Conservation (phyloP, 2,113 vertebrate species). For the Calypte anna region DNA sequence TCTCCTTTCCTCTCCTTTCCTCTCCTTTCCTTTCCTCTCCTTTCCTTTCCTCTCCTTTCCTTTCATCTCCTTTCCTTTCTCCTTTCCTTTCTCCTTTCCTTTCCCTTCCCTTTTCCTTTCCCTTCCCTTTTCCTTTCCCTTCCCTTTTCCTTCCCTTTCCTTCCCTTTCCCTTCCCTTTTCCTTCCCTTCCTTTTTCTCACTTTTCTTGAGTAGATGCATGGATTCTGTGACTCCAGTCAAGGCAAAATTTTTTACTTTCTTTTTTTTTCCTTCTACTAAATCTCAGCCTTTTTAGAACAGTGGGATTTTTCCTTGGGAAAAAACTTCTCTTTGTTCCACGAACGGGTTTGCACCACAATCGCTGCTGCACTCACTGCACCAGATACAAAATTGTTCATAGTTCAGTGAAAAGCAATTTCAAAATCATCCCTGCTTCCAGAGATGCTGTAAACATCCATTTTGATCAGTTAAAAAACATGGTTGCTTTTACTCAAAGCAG, state of each 20-base stretch:
- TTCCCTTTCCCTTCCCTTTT: too few relatives aligned
- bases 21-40: too few relatives aligned
- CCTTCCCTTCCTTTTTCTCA: neutral
- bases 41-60: too few relatives aligned
- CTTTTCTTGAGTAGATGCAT: neutral
- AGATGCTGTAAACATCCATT: slow-evolving; percentile 42
- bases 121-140: too few relatives aligned
- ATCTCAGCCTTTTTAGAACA: neutral
- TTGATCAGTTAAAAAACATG: slow-evolving; percentile 15
- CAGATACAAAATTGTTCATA: neutral
- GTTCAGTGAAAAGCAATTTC: slow-evolving; percentile 30
- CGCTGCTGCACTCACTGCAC: neutral
- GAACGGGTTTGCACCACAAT: neutral
- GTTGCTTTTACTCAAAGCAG: slow-evolving; percentile 33
- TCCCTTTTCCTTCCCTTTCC: too few relatives aligned
- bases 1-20: too few relatives aligned
- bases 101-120: too few relatives aligned
- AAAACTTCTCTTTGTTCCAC: neutral
- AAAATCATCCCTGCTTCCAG: slow-evolving; percentile 11
- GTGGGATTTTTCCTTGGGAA: neutral
- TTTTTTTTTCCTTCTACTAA: neutral
- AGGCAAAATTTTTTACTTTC: neutral
- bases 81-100: too few relatives aligned
- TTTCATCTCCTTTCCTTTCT: too few relatives aligned
- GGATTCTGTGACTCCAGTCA: neutral